A percentile compares a stretch with the other conserved stretches of the same genome.
phyloP scores from a whole-genome alignment of 2,113 vertebrate genomes.

The Hystrix brachyura region DNA sequence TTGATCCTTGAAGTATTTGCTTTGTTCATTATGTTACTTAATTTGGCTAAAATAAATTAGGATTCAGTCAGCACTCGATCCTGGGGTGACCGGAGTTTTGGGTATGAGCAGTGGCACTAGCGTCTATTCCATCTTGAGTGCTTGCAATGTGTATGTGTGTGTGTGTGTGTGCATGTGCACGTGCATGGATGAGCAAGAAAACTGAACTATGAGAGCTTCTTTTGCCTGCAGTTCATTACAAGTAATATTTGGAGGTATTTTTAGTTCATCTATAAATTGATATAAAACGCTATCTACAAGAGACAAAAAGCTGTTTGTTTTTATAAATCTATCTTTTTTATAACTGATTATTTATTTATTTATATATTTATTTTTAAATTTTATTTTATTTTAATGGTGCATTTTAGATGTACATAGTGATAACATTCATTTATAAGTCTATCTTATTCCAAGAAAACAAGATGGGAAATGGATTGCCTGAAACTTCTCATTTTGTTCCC shows the following conservation, averaged over 20 bases:
- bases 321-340: background rate
- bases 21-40: slow-evolving; percentile 72
- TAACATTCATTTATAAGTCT: background rate
- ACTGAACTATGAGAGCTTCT: background rate
- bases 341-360: background rate
- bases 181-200: background rate
- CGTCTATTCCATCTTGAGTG: background rate
- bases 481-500: slow-evolving; percentile 60
- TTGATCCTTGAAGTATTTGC: slow-evolving; percentile 76
- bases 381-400: no score
- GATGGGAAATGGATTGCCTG: background rate
- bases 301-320: slow-evolving; percentile 36
- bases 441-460: background rate
- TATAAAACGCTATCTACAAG: slow-evolving; percentile 22
- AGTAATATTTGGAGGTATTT: background rate
- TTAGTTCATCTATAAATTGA: slow-evolving; percentile 29
- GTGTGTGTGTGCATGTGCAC: background rate
- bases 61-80: slow-evolving; percentile 56
- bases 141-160: background rate
- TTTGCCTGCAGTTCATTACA: slow-evolving; percentile 48
- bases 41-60: slow-evolving; percentile 77
- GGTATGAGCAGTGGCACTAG: background rate
- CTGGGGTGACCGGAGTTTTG: slow-evolving; percentile 50
- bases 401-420: no score
- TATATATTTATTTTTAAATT: no score